Percentiles rank a stretch among this genome's conserved stretches.
Evolutionary conservation across 2,888 invertebrate species (phyloP).

Genomic region (Idaea straminata): DNA sequence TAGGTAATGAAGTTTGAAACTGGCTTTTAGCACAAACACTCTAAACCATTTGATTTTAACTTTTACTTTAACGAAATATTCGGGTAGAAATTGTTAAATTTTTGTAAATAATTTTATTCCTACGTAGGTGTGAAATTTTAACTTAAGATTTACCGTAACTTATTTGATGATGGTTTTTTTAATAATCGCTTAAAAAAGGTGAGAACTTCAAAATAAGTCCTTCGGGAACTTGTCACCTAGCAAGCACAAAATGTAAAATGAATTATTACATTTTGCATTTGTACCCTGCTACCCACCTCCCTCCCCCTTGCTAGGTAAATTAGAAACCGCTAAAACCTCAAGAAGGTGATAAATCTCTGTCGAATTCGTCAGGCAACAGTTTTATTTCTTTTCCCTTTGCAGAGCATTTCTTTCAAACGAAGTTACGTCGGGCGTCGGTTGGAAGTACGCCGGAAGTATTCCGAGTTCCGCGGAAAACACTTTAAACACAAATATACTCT

Average conservation of each 20-base stretch:
- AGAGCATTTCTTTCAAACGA: constrained; percentile 52
- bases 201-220: constrained; percentile 9
- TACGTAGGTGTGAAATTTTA: background rate
- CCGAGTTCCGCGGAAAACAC: constrained; percentile 30
- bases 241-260: constrained; percentile 41
- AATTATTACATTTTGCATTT: constrained; percentile 38
- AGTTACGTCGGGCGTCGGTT: constrained; percentile 44
- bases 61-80: background rate
- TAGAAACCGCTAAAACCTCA: constrained; percentile 59
- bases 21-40: background rate
- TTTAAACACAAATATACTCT: constrained; percentile 25
- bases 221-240: constrained; percentile 16
- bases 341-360: constrained; percentile 65
- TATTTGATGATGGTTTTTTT: background rate
- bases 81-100: background rate
- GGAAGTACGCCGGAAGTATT: constrained; percentile 26
- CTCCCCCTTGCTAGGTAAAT: constrained; percentile 44
- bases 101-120: background rate
- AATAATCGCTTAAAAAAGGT: constrained; percentile 6
- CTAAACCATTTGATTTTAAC: background rate
- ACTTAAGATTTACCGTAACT: background rate
- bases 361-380: constrained; percentile 67
- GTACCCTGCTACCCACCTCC: constrained; percentile 26
- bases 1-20: background rate
- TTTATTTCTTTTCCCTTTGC: constrained; percentile 57